Percentiles rank a stretch among this genome's conserved stretches.
These are phyloP conservation scores for Elysia crispata DNA, from an alignment of 2,888 invertebrate genomes.

Conservation along the genomic window DNA sequence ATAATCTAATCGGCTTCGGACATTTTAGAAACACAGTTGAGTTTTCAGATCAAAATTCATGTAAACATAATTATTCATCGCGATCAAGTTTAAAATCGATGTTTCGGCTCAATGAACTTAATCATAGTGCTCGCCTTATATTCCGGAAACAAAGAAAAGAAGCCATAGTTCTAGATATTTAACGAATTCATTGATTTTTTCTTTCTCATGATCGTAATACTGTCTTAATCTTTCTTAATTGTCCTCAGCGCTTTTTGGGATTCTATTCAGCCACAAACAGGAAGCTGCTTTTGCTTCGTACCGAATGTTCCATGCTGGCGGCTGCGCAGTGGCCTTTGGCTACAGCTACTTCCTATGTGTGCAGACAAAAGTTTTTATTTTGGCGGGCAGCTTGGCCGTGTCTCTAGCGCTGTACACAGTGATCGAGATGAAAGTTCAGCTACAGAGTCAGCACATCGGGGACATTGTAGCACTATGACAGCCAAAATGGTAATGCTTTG, in stretches of 20 bases:
- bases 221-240: not conserved
- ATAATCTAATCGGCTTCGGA: no score
- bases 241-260: slow-evolving; percentile 84
- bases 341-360: slow-evolving; percentile 90
- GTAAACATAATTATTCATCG: no score
- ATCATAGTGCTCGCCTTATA: no score
- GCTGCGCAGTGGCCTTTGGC: slow-evolving; percentile 91
- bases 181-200: no score
- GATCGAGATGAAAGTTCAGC: slow-evolving; percentile 79
- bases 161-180: no score
- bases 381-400: slow-evolving; percentile 84
- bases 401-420: slow-evolving; percentile 86
- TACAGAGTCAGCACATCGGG: slow-evolving; percentile 69
- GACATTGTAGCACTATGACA: slow-evolving; percentile 69
- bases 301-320: slow-evolving; percentile 92
- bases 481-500: not conserved
- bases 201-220: no score
- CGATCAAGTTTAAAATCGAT: no score
- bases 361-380: slow-evolving; percentile 84
- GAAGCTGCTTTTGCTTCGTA: slow-evolving; percentile 95
- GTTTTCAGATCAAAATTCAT: no score
- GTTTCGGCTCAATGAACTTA: no score
- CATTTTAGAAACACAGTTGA: no score
- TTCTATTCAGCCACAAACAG: slow-evolving; percentile 90
- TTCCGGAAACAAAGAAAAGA: no score